Base-by-base conservation (phyloP, 2,888 invertebrate species). In the Drosophila demipolita region DNA sequence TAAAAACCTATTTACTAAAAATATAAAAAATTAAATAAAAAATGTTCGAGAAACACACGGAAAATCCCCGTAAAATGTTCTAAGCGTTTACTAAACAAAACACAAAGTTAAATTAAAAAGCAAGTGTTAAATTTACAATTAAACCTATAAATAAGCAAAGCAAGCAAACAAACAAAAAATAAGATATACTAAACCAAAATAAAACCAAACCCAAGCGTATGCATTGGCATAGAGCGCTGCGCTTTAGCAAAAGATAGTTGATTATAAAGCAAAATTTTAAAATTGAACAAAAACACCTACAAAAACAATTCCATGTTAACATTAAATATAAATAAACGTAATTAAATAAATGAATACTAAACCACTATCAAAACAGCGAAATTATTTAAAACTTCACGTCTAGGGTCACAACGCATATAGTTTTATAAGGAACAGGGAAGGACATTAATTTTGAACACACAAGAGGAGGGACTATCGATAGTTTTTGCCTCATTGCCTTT, bases 281-380 rank as follows among this genome's bases (percentile, higher is more conserved):
- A 77, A 77, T 78, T 79, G 73, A 86, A 83, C 76, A 83, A 85
- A 73, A 86, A 91, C 89, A 90, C 90, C 91, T 92, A 92, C 91
- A 90, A 89, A 90, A 92, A 90, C 90, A 91, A 91, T 91, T 92
- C 87, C 91, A 92, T 92, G 92, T 92, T 92, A 92, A 92, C 92
- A 92, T 92, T 92, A 92, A 90, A 91, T 90, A 88, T 90, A 91
- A 91, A 89, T 81, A 90, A 84, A 86, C 69, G 75, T 89, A 85
- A 87, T 76, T 83, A 87, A 80, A 86, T 83, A 82, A 81, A 90
- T 82, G 82, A 85, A 82, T 88, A 83, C 77, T 83, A 82, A 80
- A 75, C 73, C 68, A 82, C 75, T 52, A 5, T 11, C 40, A 17
- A 48, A 5, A 2, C 15, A 1, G 0, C 17, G 7, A 1, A 23